phyloP scores from a whole-genome alignment of 2,797 vertebrate species.

The Adelosebastes latens region DNA sequence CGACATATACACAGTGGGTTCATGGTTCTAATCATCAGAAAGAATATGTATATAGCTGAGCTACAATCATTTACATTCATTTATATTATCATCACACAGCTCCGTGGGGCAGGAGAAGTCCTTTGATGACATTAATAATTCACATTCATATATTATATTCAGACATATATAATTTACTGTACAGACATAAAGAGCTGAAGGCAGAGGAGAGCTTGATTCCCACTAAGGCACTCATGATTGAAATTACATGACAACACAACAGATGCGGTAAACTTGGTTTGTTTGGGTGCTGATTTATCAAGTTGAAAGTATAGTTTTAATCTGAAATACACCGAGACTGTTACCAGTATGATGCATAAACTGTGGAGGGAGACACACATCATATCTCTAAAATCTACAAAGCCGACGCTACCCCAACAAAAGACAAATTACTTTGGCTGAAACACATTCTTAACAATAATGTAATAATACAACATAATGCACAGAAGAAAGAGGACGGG shows the following conservation, averaged over 20 bases:
- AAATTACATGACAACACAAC: conserved; percentile 8
- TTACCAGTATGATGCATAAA: not conserved
- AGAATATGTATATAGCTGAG: conserved; percentile 2
- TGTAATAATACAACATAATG: not conserved
- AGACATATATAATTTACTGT: conserved; percentile 48
- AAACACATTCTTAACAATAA: conserved; percentile 34
- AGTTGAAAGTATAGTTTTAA: not conserved
- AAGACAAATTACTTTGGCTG: conserved; percentile 60
- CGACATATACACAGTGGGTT: conserved; percentile 51
- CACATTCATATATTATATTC: conserved; percentile 41
- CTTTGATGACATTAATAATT: conserved; percentile 40
- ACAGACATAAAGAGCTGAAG: conserved; percentile 46
- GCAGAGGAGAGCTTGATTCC: conserved; percentile 41
- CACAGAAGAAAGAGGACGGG: not conserved
- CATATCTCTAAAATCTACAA: not conserved
- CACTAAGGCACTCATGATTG: conserved; percentile 53
- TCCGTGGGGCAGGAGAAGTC: not conserved
- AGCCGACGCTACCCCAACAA: conserved; percentile 1
- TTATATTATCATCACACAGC: conserved; percentile 2
- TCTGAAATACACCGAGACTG: not conserved
- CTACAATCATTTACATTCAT: conserved; percentile 32
- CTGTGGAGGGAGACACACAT: not conserved
- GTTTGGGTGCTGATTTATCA: not conserved
- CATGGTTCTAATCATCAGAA: conserved; percentile 62
- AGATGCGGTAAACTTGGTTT: not conserved